A percentile compares a stretch with the other conserved stretches of the same genome.
Evolutionary conservation across 2,797 vertebrate genomes (phyloP).

Genomic region (Trachops cirrhosus): DNA sequence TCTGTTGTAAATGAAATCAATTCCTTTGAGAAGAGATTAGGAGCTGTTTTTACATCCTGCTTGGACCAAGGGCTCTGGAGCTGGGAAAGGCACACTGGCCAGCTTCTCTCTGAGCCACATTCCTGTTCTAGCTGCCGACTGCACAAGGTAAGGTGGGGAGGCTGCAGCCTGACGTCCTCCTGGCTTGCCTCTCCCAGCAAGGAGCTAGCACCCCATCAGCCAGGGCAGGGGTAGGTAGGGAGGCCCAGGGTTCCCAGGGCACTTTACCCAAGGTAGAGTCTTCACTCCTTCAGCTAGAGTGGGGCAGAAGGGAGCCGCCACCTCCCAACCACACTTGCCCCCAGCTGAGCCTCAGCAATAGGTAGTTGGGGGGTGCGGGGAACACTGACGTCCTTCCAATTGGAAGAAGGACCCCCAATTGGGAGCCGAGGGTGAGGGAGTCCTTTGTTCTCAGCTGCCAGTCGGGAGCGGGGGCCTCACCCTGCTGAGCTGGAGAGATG

Average conservation of each 20-base stretch:
- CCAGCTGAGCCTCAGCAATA: not conserved
- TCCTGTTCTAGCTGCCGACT: not conserved
- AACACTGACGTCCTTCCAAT: not conserved
- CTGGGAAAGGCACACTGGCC: not conserved
- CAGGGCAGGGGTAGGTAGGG: not conserved
- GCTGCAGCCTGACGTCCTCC: not conserved
- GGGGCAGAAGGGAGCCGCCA: not conserved
- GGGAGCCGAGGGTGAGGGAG: not conserved
- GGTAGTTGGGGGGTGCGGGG: not conserved
- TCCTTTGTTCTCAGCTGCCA: no score
- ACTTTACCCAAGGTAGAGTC: not conserved
- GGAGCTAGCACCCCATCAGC: not conserved
- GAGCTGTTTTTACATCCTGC: not conserved
- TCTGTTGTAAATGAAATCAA: not conserved
- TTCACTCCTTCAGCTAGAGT: not conserved
- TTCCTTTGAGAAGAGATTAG: not conserved
- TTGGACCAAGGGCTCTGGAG: not conserved
- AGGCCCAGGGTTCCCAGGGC: not conserved
- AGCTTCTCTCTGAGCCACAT: not conserved
- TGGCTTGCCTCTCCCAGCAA: not conserved
- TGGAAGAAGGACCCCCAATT: not conserved
- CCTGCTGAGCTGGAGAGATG: not conserved
- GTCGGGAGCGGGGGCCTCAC: not conserved
- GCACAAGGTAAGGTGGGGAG: not conserved
- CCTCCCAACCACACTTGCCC: not conserved